Evolutionary conservation across 1,140 invertebrate genomes (phyloP).

Genomic region (Drosophila cardini): DNA sequence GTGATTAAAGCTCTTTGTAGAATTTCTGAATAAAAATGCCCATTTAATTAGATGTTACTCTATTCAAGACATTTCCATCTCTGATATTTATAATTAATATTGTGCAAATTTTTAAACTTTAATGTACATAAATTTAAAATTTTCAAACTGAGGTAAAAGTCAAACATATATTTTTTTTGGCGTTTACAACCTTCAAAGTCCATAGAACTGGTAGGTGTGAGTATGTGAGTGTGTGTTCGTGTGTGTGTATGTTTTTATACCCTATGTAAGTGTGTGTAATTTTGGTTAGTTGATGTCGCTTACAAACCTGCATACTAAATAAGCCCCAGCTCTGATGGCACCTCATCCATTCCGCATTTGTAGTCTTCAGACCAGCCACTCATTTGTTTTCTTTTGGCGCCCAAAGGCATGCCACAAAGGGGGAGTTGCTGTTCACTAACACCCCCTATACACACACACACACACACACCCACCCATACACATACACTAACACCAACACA

Average conservation of each 20-base stretch:
- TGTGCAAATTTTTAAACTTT: too few relatives aligned
- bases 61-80: too few relatives aligned
- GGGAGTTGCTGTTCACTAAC: constrained; percentile 30
- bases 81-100: too few relatives aligned
- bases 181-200: constrained; percentile 1
- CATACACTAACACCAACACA: constrained; percentile 28
- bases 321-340: constrained; percentile 43
- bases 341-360: constrained; percentile 72
- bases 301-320: constrained; percentile 80
- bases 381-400: constrained; percentile 76
- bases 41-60: too few relatives aligned
- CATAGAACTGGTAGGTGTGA: not conserved
- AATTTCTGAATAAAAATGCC: not conserved
- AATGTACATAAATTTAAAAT: too few relatives aligned
- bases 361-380: constrained; percentile 70
- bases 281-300: constrained; percentile 72
- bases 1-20: not conserved
- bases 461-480: constrained; percentile 34
- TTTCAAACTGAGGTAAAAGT: too few relatives aligned
- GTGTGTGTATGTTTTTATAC: constrained; percentile 14
- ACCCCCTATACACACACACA: constrained; percentile 40
- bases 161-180: too few relatives aligned
- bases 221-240: constrained; percentile 12
- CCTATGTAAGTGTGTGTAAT: constrained; percentile 48
- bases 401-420: constrained; percentile 55